phyloP scores from a whole-genome alignment of 2,888 invertebrate genomes.

The Linnaemya tessellans region DNA sequence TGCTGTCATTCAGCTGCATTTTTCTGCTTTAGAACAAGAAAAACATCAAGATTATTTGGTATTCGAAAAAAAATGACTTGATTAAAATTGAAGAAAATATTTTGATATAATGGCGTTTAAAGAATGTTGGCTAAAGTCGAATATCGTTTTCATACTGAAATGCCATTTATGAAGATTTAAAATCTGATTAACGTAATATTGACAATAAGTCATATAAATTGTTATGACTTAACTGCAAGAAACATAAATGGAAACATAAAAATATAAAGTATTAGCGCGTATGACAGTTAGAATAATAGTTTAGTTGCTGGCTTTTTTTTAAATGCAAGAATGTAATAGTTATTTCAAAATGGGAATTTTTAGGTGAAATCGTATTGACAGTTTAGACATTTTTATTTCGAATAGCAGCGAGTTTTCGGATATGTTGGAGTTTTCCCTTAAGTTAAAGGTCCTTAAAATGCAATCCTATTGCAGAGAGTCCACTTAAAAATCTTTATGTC shows the following conservation, averaged over 20 bases:
- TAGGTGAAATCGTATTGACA: background rate
- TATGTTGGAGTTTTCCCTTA: no score
- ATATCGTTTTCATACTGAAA: constrained; percentile 3
- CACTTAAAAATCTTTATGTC: no score
- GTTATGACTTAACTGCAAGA: constrained; percentile 10
- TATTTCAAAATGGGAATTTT: background rate
- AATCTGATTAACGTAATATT: constrained; percentile 26
- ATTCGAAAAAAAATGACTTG: background rate
- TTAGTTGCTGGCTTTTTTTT: constrained; percentile 1
- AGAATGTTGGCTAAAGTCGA: constrained; percentile 15
- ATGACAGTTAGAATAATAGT: constrained; percentile 17
- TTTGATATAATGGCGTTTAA: background rate
- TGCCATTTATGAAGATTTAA: constrained; percentile 45
- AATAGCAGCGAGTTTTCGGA: no score
- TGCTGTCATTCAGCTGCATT: constrained; percentile 38
- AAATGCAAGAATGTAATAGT: constrained; percentile 14
- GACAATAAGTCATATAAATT: constrained; percentile 38
- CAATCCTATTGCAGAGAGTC: no score
- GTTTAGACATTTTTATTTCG: background rate
- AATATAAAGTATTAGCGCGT: background rate
- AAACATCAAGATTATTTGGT: constrained; percentile 5
- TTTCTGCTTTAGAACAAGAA: background rate
- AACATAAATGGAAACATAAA: background rate
- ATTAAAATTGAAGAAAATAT: constrained; percentile 1
- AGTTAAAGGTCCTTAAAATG: no score